Percentiles rank a stretch among this genome's conserved stretches.
These are phyloP conservation scores for Physella acuta DNA, from an alignment of 1,140 invertebrate genomes.

Conservation along the genomic window DNA sequence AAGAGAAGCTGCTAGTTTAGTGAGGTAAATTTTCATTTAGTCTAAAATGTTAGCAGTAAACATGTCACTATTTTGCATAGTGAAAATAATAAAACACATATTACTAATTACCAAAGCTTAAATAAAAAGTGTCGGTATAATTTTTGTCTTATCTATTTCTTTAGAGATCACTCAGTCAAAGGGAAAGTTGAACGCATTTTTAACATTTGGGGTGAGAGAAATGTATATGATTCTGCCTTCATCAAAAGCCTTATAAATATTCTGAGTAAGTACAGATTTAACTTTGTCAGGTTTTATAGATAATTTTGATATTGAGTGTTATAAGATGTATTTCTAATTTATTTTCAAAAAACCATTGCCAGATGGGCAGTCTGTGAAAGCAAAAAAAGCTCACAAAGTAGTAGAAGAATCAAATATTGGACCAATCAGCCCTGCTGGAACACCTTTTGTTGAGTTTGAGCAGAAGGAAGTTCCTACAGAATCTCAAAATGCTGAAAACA, in stretches of 20 bases:
- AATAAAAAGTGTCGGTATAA: background rate
- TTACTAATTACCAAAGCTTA: no score
- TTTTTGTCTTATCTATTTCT: background rate
- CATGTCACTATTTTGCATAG: background rate
- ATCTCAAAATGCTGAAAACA: background rate
- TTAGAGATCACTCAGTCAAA: constrained; percentile 83
- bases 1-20: constrained; percentile 85
- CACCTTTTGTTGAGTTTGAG: background rate
- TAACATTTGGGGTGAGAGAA: constrained; percentile 90
- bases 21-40: constrained; percentile 67
- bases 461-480: background rate
- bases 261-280: constrained; percentile 42
- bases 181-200: constrained; percentile 84
- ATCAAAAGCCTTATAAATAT: constrained; percentile 73
- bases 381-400: background rate
- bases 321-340: background rate
- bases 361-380: constrained; percentile 22
- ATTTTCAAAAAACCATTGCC: no score
- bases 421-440: background rate
- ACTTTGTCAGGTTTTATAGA: background rate
- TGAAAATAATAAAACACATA: no score
- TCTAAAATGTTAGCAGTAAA: background rate
- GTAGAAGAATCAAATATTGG: background rate
- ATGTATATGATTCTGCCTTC: constrained; percentile 84
- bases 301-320: background rate